Conservation (phyloP, 2,113 vertebrate genomes). For the Rana temporaria region DNA sequence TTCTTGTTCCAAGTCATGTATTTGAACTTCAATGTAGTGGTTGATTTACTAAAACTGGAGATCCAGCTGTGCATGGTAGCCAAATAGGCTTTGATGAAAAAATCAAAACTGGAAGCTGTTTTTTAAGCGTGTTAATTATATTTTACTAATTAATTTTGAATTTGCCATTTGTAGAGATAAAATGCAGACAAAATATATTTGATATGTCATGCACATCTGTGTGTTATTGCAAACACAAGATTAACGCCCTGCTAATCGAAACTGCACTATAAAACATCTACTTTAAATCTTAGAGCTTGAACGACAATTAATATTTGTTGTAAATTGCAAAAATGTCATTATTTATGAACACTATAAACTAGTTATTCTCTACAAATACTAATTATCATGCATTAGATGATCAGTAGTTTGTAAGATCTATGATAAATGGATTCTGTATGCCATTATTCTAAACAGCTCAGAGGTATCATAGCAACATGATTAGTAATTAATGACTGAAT, state of each 20-base stretch:
- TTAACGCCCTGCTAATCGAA: slow-evolving; percentile 33
- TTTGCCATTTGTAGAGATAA: no score
- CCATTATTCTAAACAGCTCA: slow-evolving; percentile 29
- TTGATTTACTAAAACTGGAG: no score
- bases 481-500: not conserved
- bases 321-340: slow-evolving; percentile 16
- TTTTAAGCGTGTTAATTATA: no score
- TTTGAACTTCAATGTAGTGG: no score
- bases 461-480: slow-evolving; percentile 5
- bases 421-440: slow-evolving; percentile 35
- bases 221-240: slow-evolving; percentile 1
- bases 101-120: no score
- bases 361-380: slow-evolving; percentile 29
- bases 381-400: slow-evolving; percentile 45
- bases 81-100: no score
- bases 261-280: slow-evolving; percentile 2
- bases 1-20: no score
- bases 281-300: slow-evolving; percentile 12
- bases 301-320: slow-evolving; percentile 34
- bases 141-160: no score
- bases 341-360: slow-evolving; percentile 38
- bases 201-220: not conserved
- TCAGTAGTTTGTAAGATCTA: slow-evolving; percentile 12
- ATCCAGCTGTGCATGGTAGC: no score
- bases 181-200: slow-evolving; percentile 8